Base-by-base conservation (phyloP, 2,797 vertebrate genomes). In the Rhyacichthys aspro region DNA sequence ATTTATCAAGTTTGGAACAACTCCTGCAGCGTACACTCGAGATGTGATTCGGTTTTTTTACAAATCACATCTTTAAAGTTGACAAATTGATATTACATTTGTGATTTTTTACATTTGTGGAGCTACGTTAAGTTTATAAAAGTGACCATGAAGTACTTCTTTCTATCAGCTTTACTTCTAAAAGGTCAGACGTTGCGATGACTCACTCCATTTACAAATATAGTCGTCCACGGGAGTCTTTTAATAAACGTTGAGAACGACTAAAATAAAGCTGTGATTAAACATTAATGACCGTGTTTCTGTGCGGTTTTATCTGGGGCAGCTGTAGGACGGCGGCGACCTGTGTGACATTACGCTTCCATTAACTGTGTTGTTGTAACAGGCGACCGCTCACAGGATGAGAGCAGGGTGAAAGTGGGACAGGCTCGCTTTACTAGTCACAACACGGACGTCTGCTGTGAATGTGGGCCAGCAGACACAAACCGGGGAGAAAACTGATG, bases 391-490 rank as follows among this genome's bases (percentile, higher is more conserved):
- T 67, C 17, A 2, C 48, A 43, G 60, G 67, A 63, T 53, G 61
- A 54, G 52, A 53, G 53, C 17, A 9, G 44, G 11, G 18, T 12
- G 52, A 80, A 87, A 82, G 65, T 88, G 63, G 84, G 69, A 15
- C 63, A 77, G 50, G 47, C 1, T 34, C 17, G 7, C 33, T 54
- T 70, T 45, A 1, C 43, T 12, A 81, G 79, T 84, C 76, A 79
- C 48, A 84, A 76, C 76, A 75, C 41, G 5, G 16, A 50, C 19
- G 15, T 62, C 34, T 36, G 14, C 15, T 36, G 33, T 1, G 23
- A 36, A 78, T 86, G 50, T 90, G 76, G 82, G 79, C 65, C 87
- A 85, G 66, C 5, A 52, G 57, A 75, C 39, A 11, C 34, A 11
- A 43, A 10, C 32, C 28, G 8, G 16, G 45, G 23, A 33, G 41